Conservation (phyloP, 2,888 invertebrate genomes). For the Dasypolia templi region DNA sequence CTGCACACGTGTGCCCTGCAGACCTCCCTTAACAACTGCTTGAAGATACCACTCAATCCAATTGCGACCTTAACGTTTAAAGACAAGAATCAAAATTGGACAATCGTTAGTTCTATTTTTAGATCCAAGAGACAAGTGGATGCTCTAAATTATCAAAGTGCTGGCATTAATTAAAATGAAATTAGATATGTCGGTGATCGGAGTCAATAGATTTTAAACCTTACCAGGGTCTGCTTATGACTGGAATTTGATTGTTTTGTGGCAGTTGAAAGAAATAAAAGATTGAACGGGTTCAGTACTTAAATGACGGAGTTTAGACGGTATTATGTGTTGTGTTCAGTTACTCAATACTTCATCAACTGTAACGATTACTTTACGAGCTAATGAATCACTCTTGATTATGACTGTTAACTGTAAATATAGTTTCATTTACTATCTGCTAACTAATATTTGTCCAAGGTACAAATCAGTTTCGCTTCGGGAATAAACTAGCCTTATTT, state of each 20-base stretch:
- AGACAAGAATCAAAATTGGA: conserved; percentile 53
- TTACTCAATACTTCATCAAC: conserved; percentile 39
- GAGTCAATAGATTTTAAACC: conserved; percentile 34
- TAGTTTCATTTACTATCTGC: neutral
- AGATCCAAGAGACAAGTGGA: conserved; percentile 73
- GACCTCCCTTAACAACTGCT: conserved; percentile 60
- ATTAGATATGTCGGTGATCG: conserved; percentile 61
- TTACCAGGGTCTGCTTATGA: neutral
- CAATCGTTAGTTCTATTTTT: conserved; percentile 54
- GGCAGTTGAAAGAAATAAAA: conserved; percentile 56
- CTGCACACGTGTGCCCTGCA: conserved; percentile 53
- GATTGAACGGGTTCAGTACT: conserved; percentile 51
- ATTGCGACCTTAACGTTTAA: conserved; percentile 47
- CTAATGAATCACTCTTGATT: conserved; percentile 5
- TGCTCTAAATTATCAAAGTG: conserved; percentile 71
- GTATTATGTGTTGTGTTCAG: conserved; percentile 58
- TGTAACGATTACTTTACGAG: conserved; percentile 32
- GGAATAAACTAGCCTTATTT: neutral
- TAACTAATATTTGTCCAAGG: neutral
- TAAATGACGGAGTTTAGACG: conserved; percentile 49
- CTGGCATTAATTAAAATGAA: conserved; percentile 74
- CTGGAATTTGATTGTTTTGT: conserved; percentile 38
- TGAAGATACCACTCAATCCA: conserved; percentile 33
- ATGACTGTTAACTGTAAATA: no score
- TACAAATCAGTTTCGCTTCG: neutral